A percentile compares a stretch with the other conserved stretches of the same genome.
phyloP scores from a whole-genome alignment of 2,888 invertebrate genomes.

The Tineola bisselliella region DNA sequence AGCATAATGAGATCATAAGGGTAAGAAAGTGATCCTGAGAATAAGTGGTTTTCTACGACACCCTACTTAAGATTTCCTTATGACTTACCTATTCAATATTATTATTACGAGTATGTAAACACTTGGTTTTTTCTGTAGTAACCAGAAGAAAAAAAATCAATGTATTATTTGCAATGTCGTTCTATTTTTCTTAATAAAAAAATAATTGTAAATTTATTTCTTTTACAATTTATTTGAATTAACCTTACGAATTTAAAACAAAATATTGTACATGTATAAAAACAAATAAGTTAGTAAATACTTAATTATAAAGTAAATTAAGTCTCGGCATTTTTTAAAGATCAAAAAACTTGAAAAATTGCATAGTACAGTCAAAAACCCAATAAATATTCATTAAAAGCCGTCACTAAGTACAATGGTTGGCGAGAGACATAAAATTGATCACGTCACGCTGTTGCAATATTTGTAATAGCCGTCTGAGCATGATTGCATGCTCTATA shows the following conservation, averaged over 20 bases:
- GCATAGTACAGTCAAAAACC: background rate
- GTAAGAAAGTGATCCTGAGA: background rate
- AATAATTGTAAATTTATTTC: too few relatives aligned
- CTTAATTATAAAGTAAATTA: too few relatives aligned
- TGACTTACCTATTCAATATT: background rate
- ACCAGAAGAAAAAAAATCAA: too few relatives aligned
- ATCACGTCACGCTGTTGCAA: conserved; percentile 10
- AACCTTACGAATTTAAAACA: too few relatives aligned
- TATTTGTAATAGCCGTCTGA: conserved; percentile 1
- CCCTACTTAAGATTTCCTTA: background rate
- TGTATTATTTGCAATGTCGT: too few relatives aligned
- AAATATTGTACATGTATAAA: too few relatives aligned
- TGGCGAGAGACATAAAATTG: conserved; percentile 6
- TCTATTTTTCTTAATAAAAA: too few relatives aligned
- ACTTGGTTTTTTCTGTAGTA: too few relatives aligned
- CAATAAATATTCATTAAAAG: background rate
- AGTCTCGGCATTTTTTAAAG: too few relatives aligned
- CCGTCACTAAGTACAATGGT: background rate
- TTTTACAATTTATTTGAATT: too few relatives aligned
- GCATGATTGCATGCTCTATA: background rate
- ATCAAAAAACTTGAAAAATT: background rate
- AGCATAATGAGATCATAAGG: background rate
- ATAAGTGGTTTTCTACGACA: background rate
- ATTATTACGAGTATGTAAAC: background rate
- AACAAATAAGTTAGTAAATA: too few relatives aligned